A percentile compares a stretch with the other conserved stretches of the same genome.
phyloP scores from a whole-genome alignment of 2,797 vertebrate species.

The Oophaga sylvatica region DNA sequence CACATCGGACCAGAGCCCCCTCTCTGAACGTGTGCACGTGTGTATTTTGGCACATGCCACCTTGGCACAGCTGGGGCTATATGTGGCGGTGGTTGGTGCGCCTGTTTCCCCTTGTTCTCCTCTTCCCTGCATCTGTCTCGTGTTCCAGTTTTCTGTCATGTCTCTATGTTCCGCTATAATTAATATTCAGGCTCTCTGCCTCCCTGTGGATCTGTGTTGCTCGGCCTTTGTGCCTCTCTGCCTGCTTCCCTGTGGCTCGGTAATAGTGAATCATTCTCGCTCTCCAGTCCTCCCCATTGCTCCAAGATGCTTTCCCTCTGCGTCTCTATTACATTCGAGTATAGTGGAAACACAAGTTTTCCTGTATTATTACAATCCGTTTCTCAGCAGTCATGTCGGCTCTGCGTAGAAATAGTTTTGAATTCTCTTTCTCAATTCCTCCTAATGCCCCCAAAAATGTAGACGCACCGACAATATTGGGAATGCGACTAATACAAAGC shows the following conservation, averaged over 20 bases:
- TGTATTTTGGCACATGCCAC: background rate
- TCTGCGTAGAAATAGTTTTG: background rate
- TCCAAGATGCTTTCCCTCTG: constrained; percentile 2
- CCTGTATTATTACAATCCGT: constrained; percentile 7
- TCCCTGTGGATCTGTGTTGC: constrained; percentile 32
- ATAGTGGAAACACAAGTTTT: constrained; percentile 11
- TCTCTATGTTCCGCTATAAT: constrained; percentile 43
- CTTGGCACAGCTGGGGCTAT: constrained; percentile 17
- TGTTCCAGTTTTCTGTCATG: constrained; percentile 18
- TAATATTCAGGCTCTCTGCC: constrained; percentile 31
- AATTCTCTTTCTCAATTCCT: background rate
- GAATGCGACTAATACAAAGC: background rate
- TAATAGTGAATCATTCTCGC: constrained; percentile 41
- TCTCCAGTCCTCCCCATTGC: constrained; percentile 34
- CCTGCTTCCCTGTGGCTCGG: constrained; percentile 48
- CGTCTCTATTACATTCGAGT: constrained; percentile 28
- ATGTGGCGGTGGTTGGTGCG: constrained; percentile 1
- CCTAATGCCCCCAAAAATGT: background rate
- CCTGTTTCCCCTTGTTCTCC: constrained; percentile 4
- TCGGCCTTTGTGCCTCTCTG: constrained; percentile 31
- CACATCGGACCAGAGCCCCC: background rate
- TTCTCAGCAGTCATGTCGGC: background rate
- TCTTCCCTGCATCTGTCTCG: background rate
- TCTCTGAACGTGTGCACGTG: background rate
- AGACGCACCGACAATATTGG: background rate